These are phyloP conservation scores for Amblyteles armatorius DNA, from an alignment of 2,888 invertebrate genomes.

Conservation along the genomic window DNA sequence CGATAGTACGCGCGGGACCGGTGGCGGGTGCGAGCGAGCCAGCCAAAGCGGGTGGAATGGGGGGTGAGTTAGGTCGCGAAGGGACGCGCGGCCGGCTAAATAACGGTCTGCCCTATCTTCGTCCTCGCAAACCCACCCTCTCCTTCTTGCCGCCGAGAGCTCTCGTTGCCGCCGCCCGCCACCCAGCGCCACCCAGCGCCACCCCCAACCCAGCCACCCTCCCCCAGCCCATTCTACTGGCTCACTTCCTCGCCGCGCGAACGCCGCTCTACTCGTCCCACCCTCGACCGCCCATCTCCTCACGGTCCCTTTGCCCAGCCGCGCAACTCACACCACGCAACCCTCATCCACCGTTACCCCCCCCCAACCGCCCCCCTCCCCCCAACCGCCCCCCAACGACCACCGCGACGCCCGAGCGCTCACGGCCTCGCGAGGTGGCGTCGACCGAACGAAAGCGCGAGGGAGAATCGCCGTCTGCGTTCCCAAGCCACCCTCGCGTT, in stretches of 20 bases:
- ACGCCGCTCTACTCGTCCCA: constrained; percentile 59
- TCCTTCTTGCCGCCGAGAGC: constrained; percentile 58
- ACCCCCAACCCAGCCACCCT: constrained; percentile 43
- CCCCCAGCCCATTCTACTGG: constrained; percentile 24
- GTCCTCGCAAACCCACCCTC: constrained; percentile 66
- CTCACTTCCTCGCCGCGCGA: constrained; percentile 61
- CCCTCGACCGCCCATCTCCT: constrained; percentile 51
- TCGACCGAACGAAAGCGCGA: constrained; percentile 55
- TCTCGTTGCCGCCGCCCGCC: constrained; percentile 43
- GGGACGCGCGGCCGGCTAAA: constrained; percentile 81
- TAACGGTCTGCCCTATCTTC: constrained; percentile 79
- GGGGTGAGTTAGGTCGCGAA: constrained; percentile 79
- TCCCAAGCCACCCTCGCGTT: constrained; percentile 36
- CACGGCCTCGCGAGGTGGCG: constrained; percentile 53
- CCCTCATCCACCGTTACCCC: constrained; percentile 53
- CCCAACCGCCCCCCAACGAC: constrained; percentile 29
- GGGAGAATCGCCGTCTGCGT: constrained; percentile 54
- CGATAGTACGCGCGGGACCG: constrained; percentile 10
- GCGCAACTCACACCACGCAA: constrained; percentile 56
- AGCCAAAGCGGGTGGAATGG: constrained; percentile 57
- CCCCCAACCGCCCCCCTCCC: constrained; percentile 2
- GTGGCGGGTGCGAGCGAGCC: constrained; percentile 57
- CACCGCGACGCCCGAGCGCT: constrained; percentile 58
- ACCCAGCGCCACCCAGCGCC: too few species aligned
- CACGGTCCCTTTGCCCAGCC: constrained; percentile 63